Evolutionary conservation across 2,113 vertebrate species (phyloP).

Genomic region (Peucedramus taeniatus): DNA sequence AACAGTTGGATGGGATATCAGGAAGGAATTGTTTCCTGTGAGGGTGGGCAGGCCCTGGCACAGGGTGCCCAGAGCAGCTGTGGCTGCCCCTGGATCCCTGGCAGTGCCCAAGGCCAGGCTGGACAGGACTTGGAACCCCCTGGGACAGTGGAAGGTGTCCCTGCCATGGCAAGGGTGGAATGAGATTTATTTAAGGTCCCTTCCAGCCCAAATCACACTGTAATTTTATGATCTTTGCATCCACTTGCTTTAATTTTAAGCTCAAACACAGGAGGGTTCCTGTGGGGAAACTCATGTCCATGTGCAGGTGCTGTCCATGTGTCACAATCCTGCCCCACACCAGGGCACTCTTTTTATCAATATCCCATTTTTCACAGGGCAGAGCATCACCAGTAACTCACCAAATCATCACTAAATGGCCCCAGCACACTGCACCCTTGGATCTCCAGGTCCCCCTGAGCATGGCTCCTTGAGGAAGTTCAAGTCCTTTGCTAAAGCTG

Average conservation of each 20-base stretch:
- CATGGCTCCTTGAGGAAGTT: neutral
- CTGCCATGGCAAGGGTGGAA: too few relatives aligned
- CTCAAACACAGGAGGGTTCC: neutral
- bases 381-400: neutral
- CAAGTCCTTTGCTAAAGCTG: neutral
- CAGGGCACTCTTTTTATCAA: neutral
- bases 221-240: neutral
- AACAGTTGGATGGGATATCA: neutral
- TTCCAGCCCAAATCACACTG: neutral
- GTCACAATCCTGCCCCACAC: neutral
- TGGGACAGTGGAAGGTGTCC: neutral
- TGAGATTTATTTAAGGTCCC: neutral
- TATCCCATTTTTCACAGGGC: neutral
- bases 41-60: fast-evolving
- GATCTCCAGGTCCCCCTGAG: neutral
- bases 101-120: fast-evolving
- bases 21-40: neutral
- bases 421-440: fast-evolving
- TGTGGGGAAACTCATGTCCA: fast-evolving
- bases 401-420: fast-evolving
- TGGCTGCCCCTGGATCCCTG: neutral
- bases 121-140: neutral
- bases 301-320: fast-evolving
- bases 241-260: neutral
- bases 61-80: neutral